Conservation (phyloP, 2,888 invertebrate genomes). For the Meloe dianella region DNA sequence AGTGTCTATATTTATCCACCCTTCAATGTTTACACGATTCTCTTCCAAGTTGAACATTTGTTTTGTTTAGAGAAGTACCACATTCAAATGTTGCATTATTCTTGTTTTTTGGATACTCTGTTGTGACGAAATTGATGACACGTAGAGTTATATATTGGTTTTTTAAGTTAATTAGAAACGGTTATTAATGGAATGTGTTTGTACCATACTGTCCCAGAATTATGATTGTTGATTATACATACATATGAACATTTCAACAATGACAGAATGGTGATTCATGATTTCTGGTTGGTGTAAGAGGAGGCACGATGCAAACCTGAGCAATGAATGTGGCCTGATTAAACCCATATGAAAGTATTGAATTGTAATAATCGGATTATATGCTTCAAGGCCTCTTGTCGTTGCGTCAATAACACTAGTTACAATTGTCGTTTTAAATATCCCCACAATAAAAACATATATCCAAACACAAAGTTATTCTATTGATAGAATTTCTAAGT, state of each 20-base stretch:
- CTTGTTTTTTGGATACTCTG: constrained; percentile 15
- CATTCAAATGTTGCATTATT: constrained; percentile 33
- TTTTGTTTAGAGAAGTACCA: no score
- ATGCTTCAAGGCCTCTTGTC: constrained; percentile 31
- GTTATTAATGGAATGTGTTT: constrained; percentile 10
- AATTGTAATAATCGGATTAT: constrained; percentile 46
- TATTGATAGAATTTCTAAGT: background rate
- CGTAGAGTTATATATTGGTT: constrained; percentile 16
- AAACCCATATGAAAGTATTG: constrained; percentile 45
- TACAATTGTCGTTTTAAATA: no score
- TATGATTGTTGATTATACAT: constrained; percentile 1
- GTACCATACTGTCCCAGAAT: background rate
- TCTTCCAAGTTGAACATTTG: constrained; percentile 41
- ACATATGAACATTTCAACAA: background rate
- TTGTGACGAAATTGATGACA: constrained; percentile 13
- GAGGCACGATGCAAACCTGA: constrained; percentile 35
- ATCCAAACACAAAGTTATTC: background rate
- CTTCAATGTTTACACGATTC: constrained; percentile 40
- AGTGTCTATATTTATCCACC: constrained; percentile 32
- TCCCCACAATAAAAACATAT: no score
- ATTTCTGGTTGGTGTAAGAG: constrained; percentile 29
- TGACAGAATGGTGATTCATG: constrained; percentile 14
- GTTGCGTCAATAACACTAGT: constrained; percentile 23
- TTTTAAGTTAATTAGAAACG: constrained; percentile 21
- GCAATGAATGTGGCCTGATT: constrained; percentile 40